These are phyloP conservation scores for Hycleus cichorii DNA, from an alignment of 1,140 invertebrate genomes.

Conservation along the genomic window DNA sequence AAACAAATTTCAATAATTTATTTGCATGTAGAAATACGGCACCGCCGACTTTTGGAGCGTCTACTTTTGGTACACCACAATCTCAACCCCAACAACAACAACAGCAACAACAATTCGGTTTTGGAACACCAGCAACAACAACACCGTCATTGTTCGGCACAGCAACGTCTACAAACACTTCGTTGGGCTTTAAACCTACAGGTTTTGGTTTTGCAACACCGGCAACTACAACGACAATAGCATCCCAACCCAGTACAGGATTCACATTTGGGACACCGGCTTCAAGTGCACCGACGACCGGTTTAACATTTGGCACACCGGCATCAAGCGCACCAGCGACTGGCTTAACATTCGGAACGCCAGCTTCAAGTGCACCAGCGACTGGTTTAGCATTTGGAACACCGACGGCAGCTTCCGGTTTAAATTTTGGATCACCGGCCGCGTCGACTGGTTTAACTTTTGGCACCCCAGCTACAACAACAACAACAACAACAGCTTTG, in stretches of 20 bases:
- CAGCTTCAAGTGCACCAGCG: constrained; percentile 13
- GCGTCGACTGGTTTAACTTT: constrained; percentile 28
- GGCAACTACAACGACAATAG: background rate
- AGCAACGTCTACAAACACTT: background rate
- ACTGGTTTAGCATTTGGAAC: constrained; percentile 1
- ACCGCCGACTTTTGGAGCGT: constrained; percentile 2
- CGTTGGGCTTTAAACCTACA: background rate
- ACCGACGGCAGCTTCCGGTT: constrained; percentile 1
- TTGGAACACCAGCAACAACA: constrained; percentile 26
- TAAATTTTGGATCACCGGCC: constrained; percentile 13
- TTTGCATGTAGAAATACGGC: constrained; percentile 6
- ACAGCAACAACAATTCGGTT: constrained; percentile 3
- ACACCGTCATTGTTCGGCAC: constrained; percentile 17
- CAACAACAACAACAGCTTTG: constrained; percentile 3
- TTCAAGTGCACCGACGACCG: background rate
- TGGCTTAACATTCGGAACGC: constrained; percentile 21
- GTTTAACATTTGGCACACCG: constrained; percentile 32
- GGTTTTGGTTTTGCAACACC: background rate
- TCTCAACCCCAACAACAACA: background rate
- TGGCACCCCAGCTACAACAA: constrained; percentile 17
- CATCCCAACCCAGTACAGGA: background rate
- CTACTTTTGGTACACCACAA: constrained; percentile 7
- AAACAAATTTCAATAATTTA: background rate
- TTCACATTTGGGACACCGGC: background rate
- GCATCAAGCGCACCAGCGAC: constrained; percentile 21